Evolutionary conservation across 2,113 vertebrate genomes (phyloP).

Genomic region (Macrotus californicus): DNA sequence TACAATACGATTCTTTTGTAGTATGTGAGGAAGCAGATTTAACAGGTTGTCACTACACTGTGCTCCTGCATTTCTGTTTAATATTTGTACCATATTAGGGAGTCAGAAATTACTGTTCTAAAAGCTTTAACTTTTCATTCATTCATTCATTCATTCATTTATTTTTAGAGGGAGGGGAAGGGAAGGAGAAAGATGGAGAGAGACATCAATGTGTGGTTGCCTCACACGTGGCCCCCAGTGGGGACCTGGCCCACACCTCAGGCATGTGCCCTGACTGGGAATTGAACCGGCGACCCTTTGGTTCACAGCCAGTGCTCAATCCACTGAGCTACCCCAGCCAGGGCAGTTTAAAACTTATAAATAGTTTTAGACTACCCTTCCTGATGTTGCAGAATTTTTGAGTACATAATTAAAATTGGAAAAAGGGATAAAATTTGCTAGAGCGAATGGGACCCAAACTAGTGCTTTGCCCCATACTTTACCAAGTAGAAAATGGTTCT

Average conservation of each 20-base stretch:
- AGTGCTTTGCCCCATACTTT: not conserved
- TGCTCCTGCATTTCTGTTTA: constrained; percentile 32
- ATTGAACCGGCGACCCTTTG: no score
- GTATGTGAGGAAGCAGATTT: constrained; percentile 33
- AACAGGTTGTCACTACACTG: constrained; percentile 10
- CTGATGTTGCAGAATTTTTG: constrained; percentile 3
- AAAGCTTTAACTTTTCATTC: no score
- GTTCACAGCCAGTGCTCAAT: no score
- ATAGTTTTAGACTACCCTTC: not conserved
- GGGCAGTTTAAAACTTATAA: constrained; percentile 27
- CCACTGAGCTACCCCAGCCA: no score
- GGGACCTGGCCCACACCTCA: no score
- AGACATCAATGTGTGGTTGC: no score
- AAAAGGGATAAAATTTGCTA: not conserved
- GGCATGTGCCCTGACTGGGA: no score
- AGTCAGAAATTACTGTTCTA: constrained; percentile 12
- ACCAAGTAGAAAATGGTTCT: not conserved
- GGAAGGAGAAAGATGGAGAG: no score
- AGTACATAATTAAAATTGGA: not conserved
- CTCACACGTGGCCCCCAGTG: no score
- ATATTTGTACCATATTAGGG: not conserved
- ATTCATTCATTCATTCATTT: no score
- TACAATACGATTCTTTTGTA: constrained; percentile 51
- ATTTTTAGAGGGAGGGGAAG: no score
- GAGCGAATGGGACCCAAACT: not conserved